A percentile compares a stretch with the other conserved stretches of the same genome.
These are phyloP conservation scores for Isoperla grammatica DNA, from an alignment of 2,888 invertebrate genomes.

Conservation along the genomic window DNA sequence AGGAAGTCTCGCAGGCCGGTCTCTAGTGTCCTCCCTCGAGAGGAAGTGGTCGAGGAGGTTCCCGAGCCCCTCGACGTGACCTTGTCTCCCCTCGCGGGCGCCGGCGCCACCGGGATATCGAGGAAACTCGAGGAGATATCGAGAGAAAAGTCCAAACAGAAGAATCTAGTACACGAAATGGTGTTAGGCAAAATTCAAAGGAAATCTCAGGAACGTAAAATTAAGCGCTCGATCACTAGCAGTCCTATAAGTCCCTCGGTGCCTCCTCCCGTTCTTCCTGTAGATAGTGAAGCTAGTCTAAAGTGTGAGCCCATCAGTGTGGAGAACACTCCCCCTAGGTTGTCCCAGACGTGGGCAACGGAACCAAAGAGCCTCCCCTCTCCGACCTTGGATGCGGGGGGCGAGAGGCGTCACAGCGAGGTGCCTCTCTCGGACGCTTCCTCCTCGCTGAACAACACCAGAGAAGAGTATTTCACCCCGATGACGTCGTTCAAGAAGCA, in stretches of 20 bases:
- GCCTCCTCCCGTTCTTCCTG: neutral
- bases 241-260: neutral
- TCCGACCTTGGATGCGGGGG: neutral
- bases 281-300: neutral
- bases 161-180: constrained; percentile 74
- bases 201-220: constrained; percentile 49
- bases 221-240: constrained; percentile 44
- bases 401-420: constrained; percentile 17
- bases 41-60: constrained; percentile 35
- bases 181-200: constrained; percentile 66
- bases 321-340: neutral
- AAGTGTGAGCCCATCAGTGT: no score
- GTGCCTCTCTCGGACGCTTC: constrained; percentile 28
- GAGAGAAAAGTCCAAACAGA: constrained; percentile 74
- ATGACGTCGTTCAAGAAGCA: constrained; percentile 28
- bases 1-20: constrained; percentile 51
- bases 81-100: constrained; percentile 40
- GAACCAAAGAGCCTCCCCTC: constrained; percentile 2
- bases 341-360: neutral
- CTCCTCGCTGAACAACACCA: constrained; percentile 4
- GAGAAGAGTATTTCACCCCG: constrained; percentile 29
- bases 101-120: constrained; percentile 50
- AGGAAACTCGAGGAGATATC: constrained; percentile 70
- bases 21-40: constrained; percentile 33
- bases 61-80: constrained; percentile 39